Evolutionary conservation across 2,113 vertebrate genomes (phyloP), one percentile per base, ranked within the genome.

Genomic region (Tenebrosternarchus preto): DNA sequence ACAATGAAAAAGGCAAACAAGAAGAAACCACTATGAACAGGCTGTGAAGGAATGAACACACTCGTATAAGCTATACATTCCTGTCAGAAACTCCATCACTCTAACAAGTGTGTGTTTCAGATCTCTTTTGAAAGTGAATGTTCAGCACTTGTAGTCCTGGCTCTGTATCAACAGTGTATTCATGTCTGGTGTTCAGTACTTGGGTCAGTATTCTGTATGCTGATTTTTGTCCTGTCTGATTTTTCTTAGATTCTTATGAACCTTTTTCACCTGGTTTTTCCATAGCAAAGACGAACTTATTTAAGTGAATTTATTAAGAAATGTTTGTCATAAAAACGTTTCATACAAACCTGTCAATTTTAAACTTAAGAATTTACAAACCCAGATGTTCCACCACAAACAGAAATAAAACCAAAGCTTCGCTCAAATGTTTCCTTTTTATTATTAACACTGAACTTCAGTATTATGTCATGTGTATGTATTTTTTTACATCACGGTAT

Each of bases 1-100:
- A 94, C 82, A 95, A 94, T 0, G 91, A 92, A 53, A 43, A 64
- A 39, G 11, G 24, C 20, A 55, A 2, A 43, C 7, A 33, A 20
- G 0, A 22, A 68, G 31, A n/a, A n/a, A n/a, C n/a, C n/a, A 66
- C 59, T 36, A 2, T 36, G 27, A 57, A 1, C n/a, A 36, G n/a
- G n/a, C 22, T 12, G 59, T 22, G 56, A 59, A 16, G 56, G 20
- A 59, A 59, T 6, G n/a, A 22, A 22, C 19, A n/a, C 19, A 8
- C 56, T 5, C 19, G 56, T 59, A 9, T 20, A 56, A 56, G 39
- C 39, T n/a, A n/a, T n/a, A n/a, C n/a, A n/a, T n/a, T n/a, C n/a
- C n/a, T n/a, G n/a, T n/a, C n/a, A n/a, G n/a, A n/a, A n/a, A n/a
- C n/a, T n/a, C n/a, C n/a, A n/a, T n/a, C n/a, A n/a, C n/a, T n/a